Evolutionary conservation across 2,888 invertebrate genomes (phyloP).

Genomic region (Pammene fasciana): DNA sequence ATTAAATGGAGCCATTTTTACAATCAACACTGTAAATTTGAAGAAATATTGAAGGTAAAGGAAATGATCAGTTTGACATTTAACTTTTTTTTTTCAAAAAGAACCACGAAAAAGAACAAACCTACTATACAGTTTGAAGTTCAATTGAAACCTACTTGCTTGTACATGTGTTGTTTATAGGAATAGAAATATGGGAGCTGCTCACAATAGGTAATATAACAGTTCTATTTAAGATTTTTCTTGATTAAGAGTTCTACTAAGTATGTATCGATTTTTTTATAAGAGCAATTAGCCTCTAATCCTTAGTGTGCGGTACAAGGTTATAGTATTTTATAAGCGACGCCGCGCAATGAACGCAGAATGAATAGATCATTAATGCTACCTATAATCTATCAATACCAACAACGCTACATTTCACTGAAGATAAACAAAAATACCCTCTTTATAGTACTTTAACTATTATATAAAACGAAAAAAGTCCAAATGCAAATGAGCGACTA

Average conservation of each 20-base stretch:
- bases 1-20: slow-evolving; percentile 6
- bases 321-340: slow-evolving; percentile 24
- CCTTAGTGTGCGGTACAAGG: slow-evolving; percentile 10
- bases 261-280: slow-evolving; percentile 2
- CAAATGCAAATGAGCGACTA: slow-evolving; percentile 29
- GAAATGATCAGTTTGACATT: slow-evolving; percentile 2
- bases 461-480: not conserved
- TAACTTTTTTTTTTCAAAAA: not conserved
- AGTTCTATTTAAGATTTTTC: not conserved
- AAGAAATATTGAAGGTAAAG: not conserved
- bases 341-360: slow-evolving; percentile 10
- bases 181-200: slow-evolving; percentile 15
- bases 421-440: not conserved
- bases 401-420: not conserved
- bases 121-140: not conserved
- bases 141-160: not conserved
- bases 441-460: not conserved
- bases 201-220: slow-evolving; percentile 28
- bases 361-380: slow-evolving; percentile 3
- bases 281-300: not conserved
- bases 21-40: not conserved
- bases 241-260: not conserved
- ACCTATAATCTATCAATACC: slow-evolving; percentile 1
- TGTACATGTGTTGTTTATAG: not conserved
- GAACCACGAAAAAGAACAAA: not conserved